phyloP scores from a whole-genome alignment of 2,113 vertebrate genomes.

The Ceyx cyanopectus region DNA sequence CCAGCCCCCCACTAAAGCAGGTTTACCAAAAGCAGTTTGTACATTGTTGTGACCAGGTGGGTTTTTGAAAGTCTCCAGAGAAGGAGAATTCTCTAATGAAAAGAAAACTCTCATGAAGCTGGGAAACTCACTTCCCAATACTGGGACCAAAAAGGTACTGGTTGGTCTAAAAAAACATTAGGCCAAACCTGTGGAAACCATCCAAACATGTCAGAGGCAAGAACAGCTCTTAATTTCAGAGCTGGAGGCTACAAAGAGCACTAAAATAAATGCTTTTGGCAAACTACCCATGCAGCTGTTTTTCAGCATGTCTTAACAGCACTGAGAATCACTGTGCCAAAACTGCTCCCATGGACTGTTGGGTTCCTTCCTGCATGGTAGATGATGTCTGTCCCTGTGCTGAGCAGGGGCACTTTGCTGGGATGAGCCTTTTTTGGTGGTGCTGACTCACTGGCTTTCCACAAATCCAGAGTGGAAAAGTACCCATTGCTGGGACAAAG shows the following conservation, averaged over 20 bases:
- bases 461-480: neutral
- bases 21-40: no score
- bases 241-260: neutral
- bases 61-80: no score
- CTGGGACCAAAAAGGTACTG: neutral
- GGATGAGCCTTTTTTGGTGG: fast-evolving
- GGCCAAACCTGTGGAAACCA: neutral
- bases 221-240: neutral
- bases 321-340: no score
- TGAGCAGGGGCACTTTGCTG: fast-evolving
- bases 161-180: neutral
- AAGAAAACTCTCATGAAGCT: neutral
- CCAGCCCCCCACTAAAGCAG: no score
- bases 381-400: neutral
- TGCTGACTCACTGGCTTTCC: neutral
- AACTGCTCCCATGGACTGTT: neutral
- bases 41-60: no score
- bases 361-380: neutral
- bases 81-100: no score
- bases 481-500: neutral
- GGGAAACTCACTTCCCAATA: neutral
- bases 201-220: neutral
- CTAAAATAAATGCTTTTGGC: neutral
- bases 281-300: neutral
- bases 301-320: neutral